A percentile compares a stretch with the other conserved stretches of the same genome.
Conservation (phyloP, 2,113 vertebrate species). For the Phasianus colchicus region DNA sequence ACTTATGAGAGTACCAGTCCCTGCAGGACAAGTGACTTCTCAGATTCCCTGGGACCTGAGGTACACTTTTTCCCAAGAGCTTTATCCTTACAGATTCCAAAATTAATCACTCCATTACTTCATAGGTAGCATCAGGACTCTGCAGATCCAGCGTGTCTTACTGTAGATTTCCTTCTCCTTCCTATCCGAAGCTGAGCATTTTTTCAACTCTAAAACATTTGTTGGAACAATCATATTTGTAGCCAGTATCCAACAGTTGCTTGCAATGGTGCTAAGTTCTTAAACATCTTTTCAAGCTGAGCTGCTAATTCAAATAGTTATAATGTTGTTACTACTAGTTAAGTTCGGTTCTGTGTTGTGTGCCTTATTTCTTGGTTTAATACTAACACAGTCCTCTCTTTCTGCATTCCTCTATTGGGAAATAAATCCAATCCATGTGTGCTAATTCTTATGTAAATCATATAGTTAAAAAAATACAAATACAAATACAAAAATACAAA, state of each 20-base stretch:
- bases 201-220: neutral
- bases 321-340: neutral
- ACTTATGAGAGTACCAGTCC: neutral
- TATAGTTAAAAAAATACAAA: neutral
- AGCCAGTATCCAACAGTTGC: neutral
- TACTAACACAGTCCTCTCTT: neutral
- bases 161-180: neutral
- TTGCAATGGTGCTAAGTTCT: neutral
- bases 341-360: neutral
- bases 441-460: slow-evolving; percentile 20
- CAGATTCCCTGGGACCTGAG: neutral
- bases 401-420: neutral
- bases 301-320: neutral
- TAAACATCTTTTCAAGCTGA: neutral
- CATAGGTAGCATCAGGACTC: neutral
- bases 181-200: neutral
- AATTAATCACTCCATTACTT: neutral
- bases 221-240: neutral
- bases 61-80: neutral
- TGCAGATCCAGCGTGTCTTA: neutral
- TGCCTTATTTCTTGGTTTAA: neutral
- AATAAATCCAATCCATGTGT: slow-evolving; percentile 32
- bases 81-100: neutral
- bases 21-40: neutral
- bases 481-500: neutral